Evolutionary conservation across 2,113 vertebrate genomes (phyloP).

Genomic region (Anhinga rufa): DNA sequence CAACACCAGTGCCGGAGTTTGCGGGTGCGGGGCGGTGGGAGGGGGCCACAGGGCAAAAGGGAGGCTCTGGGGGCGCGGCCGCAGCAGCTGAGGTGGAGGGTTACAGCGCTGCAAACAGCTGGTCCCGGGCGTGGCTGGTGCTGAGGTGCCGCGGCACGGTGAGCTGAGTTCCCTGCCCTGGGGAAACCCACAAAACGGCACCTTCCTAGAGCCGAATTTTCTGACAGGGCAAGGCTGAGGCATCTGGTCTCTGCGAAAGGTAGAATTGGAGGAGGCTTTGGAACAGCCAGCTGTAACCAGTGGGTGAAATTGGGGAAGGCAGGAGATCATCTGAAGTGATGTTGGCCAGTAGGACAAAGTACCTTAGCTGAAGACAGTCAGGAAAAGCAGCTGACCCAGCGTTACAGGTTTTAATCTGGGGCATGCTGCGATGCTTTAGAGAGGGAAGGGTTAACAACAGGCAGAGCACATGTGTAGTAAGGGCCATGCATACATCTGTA

Average conservation of each 20-base stretch:
- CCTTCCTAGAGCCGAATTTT: rapidly evolving
- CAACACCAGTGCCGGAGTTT: too few relatives aligned
- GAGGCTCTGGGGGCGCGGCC: too few relatives aligned
- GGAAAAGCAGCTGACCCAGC: not conserved
- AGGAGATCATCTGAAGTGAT: not conserved
- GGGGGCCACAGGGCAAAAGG: rapidly evolving
- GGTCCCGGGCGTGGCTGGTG: not conserved
- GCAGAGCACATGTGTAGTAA: not conserved
- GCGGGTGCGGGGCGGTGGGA: not conserved
- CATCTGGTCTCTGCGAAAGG: not conserved
- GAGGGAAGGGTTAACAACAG: not conserved
- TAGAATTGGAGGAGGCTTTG: not conserved
- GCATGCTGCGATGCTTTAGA: not conserved
- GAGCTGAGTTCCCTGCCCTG: rapidly evolving
- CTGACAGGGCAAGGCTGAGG: too few relatives aligned
- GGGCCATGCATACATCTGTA: not conserved
- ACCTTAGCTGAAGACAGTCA: not conserved
- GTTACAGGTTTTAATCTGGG: not conserved
- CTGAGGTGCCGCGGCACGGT: rapidly evolving
- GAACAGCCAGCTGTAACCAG: not conserved
- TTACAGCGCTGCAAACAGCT: not conserved
- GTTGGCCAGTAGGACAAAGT: not conserved
- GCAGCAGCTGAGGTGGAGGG: not conserved
- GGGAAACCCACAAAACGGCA: rapidly evolving
- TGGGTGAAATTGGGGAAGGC: not conserved